Base-by-base conservation (phyloP, 2,888 invertebrate genomes). In the Cheilosia variabilis region DNA sequence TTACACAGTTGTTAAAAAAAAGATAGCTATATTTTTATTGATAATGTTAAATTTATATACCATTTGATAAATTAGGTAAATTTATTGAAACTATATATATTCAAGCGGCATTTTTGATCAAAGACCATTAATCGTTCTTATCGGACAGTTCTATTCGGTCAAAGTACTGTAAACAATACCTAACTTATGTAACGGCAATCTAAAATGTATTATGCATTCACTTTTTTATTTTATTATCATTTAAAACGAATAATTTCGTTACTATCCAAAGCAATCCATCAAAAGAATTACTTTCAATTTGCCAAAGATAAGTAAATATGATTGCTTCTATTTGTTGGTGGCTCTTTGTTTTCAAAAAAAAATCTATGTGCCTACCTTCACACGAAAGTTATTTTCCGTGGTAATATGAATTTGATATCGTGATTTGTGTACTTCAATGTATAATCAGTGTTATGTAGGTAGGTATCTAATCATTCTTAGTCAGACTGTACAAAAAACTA, bases 101-200 rank as follows among this genome's bases (percentile, higher is more conserved):
- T 45, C 5, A 58, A 7, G 55, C 69, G 69, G 69, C 57, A 9
- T 34, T 45, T 57, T 69, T 57, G 69, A 69, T 69, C 57, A 22
- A 19, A 57, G 15, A n/a, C 55, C 27, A 68, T 69, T 69, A 57
- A 69, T 69, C 69, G 57, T 69, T 45, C 31, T 69, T 69, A 69
- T 69, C 69, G 45, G 69, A 69, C 69, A 58, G 19, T 57, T 69
- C 15, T 57, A 47, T 69, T 57, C 19, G 37, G 34, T 50, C 27
- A 50, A 17, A 65, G 50, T 50, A 50, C 22, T 22, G 37, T 65
- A 22, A 55, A 31, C 55, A 68, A 55, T 53, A 45, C 13, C 41
- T 24, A 7, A 68, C 41, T 53, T 68, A 43, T 55, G 43, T 55
- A 68, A 45, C 24, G 43, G 15, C 68, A 68, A 55, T 55, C 68